Evolutionary conservation across 2,113 vertebrate genomes (phyloP).

Genomic region (Poeciliopsis turrubarensis): DNA sequence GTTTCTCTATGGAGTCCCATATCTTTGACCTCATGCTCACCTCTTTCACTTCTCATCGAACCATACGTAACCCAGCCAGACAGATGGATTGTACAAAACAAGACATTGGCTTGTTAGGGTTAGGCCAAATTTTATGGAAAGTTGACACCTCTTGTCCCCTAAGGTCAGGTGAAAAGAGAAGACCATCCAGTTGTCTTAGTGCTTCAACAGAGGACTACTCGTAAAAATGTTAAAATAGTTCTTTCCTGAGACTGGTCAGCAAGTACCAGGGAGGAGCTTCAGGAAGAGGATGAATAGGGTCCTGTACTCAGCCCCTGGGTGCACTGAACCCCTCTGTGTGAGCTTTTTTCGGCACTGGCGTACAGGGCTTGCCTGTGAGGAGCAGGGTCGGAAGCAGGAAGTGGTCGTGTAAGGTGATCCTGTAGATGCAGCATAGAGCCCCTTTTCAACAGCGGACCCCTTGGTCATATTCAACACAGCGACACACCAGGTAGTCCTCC

Average conservation of each 20-base stretch:
- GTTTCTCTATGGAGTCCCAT: background rate
- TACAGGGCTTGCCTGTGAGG: conserved; percentile 80
- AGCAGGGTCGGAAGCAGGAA: conserved; percentile 84
- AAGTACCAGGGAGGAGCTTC: conserved; percentile 66
- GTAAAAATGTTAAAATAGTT: conserved; percentile 75
- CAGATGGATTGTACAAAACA: conserved; percentile 43
- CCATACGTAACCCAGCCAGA: conserved; percentile 9
- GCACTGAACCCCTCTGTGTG: conserved; percentile 84
- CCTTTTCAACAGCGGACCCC: conserved; percentile 78
- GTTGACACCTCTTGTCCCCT: conserved; percentile 46
- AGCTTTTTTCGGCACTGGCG: conserved; percentile 77
- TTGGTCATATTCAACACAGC: conserved; percentile 64
- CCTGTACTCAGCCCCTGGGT: conserved; percentile 77
- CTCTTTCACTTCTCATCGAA: conserved; percentile 28
- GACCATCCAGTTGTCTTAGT: conserved; percentile 51
- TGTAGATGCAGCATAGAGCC: conserved; percentile 79
- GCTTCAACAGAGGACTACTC: conserved; percentile 69
- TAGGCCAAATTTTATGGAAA: conserved; percentile 31
- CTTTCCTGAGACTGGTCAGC: conserved; percentile 60
- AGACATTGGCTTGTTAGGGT: conserved; percentile 23
- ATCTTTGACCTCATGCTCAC: conserved; percentile 33
- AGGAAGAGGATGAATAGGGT: conserved; percentile 81
- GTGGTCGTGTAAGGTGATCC: conserved; percentile 84
- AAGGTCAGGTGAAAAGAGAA: conserved; percentile 38
- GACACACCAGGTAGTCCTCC: conserved; percentile 80